Conservation (phyloP, 92 coral and sea anemone genomes). For the Bergia sp. region DNA sequence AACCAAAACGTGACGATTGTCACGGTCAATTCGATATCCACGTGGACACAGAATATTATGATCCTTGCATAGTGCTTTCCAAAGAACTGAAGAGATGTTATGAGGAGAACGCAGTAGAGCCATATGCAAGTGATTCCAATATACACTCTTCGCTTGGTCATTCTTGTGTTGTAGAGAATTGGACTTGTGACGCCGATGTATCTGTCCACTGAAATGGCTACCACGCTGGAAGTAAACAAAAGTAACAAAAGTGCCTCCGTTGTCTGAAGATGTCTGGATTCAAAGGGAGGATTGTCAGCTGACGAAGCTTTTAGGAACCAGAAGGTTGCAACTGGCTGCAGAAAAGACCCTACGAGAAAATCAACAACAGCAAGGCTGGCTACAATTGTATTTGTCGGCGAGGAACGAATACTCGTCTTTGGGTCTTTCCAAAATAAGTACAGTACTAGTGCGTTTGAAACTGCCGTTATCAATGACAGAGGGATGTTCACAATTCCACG, state of each 20-base stretch:
- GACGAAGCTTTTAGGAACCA: conserved; percentile 25
- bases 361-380: conserved; percentile 28
- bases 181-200: conserved; percentile 29
- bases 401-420: conserved; percentile 26
- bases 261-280: conserved; percentile 40
- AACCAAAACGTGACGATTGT: conserved; percentile 9
- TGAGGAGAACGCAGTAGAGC: conserved; percentile 21
- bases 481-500: conserved; percentile 37
- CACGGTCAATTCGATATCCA: conserved; percentile 5
- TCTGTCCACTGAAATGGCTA: conserved; percentile 38
- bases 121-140: conserved; percentile 9
- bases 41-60: conserved; percentile 29
- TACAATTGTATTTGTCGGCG: conserved; percentile 17
- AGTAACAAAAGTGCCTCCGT: conserved; percentile 30
- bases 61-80: conserved; percentile 14
- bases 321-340: conserved; percentile 38
- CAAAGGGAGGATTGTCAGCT: not conserved
- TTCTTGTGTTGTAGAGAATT: not conserved
- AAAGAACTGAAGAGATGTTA: conserved; percentile 23
- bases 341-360: conserved; percentile 22
- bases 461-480: conserved; percentile 13
- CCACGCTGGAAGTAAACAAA: conserved; percentile 24
- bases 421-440: conserved; percentile 38
- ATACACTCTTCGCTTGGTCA: conserved; percentile 17
- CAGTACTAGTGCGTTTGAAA: conserved; percentile 27